phyloP scores from a whole-genome alignment of 2,888 invertebrate species.

The Rhamphomyia laevipes region DNA sequence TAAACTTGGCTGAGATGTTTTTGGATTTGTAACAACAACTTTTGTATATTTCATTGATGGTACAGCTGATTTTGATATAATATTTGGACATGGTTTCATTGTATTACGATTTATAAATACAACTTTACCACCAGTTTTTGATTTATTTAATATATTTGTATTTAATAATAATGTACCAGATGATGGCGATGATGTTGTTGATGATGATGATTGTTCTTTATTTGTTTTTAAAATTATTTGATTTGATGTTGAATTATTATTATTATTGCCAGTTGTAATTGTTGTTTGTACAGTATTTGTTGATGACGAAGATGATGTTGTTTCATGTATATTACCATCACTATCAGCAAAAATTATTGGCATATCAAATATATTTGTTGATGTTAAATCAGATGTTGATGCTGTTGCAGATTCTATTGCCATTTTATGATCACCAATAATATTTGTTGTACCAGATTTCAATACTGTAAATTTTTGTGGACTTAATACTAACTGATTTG shows the following conservation, averaged over 20 bases:
- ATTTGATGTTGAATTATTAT: conserved; percentile 8
- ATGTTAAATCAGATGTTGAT: conserved; percentile 33
- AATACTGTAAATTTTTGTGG: conserved; percentile 32
- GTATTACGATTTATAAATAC: conserved; percentile 34
- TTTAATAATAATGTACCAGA: conserved; percentile 25
- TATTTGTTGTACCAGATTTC: conserved; percentile 25
- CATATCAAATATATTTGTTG: conserved; percentile 48
- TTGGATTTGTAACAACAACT: conserved; percentile 26
- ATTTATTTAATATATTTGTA: conserved; percentile 30
- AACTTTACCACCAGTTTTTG: conserved; percentile 20
- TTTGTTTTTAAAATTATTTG: conserved; percentile 14
- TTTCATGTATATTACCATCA: conserved; percentile 29
- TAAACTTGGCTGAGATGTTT: conserved; percentile 16
- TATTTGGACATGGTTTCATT: conserved; percentile 31
- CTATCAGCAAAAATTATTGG: conserved; percentile 56
- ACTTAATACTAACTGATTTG: conserved; percentile 24
- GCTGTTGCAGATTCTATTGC: conserved; percentile 9
- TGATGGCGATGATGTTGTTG: conserved; percentile 10
- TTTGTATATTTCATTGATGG: conserved; percentile 25
- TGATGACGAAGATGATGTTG: not conserved
- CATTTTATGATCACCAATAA: conserved; percentile 16
- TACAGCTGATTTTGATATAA: conserved; percentile 24
- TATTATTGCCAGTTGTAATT: not conserved
- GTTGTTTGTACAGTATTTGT: not conserved
- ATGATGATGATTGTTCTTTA: not conserved